Conservation (phyloP, 2,888 invertebrate genomes). For the Tenthredo distinguenda region DNA sequence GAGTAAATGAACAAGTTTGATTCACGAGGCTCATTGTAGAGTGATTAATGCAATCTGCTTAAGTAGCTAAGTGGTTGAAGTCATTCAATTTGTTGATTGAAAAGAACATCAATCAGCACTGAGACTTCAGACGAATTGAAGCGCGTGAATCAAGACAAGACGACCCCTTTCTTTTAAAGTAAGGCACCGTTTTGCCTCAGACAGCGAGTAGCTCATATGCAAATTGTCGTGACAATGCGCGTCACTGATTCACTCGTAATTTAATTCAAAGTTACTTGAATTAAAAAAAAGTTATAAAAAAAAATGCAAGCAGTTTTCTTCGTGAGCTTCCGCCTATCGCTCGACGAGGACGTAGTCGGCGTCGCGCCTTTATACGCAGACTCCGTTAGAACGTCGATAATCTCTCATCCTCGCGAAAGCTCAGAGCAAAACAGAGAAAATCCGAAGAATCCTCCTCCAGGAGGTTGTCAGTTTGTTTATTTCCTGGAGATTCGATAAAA, state of each 20-base stretch:
- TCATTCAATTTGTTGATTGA: constrained; percentile 25
- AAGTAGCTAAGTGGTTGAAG: constrained; percentile 20
- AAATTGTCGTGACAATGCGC: neutral
- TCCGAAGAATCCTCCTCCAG: neutral
- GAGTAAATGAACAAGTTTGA: constrained; percentile 14
- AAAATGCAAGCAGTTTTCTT: constrained; percentile 16
- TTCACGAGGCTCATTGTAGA: neutral
- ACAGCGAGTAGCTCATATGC: neutral
- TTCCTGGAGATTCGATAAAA: constrained; percentile 18
- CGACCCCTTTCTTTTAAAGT: neutral
- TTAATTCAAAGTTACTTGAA: neutral
- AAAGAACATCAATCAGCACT: constrained; percentile 5
- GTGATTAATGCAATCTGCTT: constrained; percentile 12
- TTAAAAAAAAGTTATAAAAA: neutral
- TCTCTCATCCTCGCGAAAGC: constrained; percentile 59
- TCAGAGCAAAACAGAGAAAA: constrained; percentile 47
- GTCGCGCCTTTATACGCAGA: constrained; percentile 65
- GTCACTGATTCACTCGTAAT: neutral
- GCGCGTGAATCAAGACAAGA: neutral
- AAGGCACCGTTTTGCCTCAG: neutral
- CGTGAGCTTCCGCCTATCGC: constrained; percentile 6
- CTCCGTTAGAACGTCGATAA: constrained; percentile 75
- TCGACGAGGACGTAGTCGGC: constrained; percentile 11
- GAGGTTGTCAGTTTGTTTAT: constrained; percentile 31
- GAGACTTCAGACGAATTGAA: constrained; percentile 3